Base-by-base conservation (phyloP, 2,113 vertebrate genomes). In the Peromyscus maniculatus region DNA sequence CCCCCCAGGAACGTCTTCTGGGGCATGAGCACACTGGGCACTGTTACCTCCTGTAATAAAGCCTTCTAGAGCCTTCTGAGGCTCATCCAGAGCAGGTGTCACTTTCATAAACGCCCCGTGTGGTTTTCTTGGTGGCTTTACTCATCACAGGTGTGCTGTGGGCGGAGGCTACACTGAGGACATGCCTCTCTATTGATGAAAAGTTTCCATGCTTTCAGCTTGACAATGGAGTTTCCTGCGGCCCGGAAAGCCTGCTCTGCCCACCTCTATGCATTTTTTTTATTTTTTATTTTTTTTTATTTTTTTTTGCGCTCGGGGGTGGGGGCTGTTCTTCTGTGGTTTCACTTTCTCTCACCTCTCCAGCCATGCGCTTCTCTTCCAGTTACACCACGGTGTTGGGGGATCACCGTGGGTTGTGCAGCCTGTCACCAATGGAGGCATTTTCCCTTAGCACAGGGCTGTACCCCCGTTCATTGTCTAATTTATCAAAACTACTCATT, bases 341-440 rank as follows among this genome's bases (percentile, higher is more conserved):
- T 72, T 59, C 31, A 19, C 59, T 59, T 39, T 62, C 52, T 82
- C 75, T 77, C 28, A 12, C 13, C 5, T 64, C 80, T 72, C 36
- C 55, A 62, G 55, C 39, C 7, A 4, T n/a, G 7, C 13, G 28
- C 1, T 74, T 31, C 33, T 84, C 55, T 86, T 33, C 64, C 49
- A 59, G 36, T 24, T 72, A n/a, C 66, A 10, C 36, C 46, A 33
- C 2, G 2, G n/a, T 49, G 31, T 28, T 12, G 7, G 39, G 28
- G 33, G 57, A 59, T 66, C 5, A 21, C 7, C 1, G 22, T 46
- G 10, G 2, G 36, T 19, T 1, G 21, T 1, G 5, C 1, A 17
- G 59, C 22, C 59, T 43, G 59, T 43, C 62, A 79, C 72, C 31
- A 5, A 91, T 21, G 19, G 31, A 80, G 17, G 64, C 46, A 7